Conservation (phyloP, 2,888 invertebrate genomes). For the Sepioteuthis lessoniana region DNA sequence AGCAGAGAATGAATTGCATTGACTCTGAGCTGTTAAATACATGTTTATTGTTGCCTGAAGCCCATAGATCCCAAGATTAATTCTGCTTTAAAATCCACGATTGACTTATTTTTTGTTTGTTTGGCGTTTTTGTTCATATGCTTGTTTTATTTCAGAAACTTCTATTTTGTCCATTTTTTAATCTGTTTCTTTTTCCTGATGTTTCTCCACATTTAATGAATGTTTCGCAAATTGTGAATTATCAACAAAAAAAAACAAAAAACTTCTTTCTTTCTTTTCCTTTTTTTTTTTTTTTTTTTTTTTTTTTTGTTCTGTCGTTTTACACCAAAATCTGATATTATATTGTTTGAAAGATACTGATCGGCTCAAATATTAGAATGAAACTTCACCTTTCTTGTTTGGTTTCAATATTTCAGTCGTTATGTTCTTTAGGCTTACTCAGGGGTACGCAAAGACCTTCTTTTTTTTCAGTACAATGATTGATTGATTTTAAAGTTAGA, state of each 20-base stretch:
- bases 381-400: rapidly evolving
- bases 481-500: no score
- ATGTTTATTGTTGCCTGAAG: background rate
- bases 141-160: background rate
- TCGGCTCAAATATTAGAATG: background rate
- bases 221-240: background rate
- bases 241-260: background rate
- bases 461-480: no score
- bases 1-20: background rate
- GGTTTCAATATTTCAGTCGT: background rate
- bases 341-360: background rate
- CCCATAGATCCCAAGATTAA: background rate
- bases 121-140: background rate
- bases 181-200: background rate
- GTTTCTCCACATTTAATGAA: background rate
- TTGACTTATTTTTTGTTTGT: background rate
- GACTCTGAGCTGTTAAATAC: background rate
- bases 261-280: no score
- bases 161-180: background rate
- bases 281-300: no score
- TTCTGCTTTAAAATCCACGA: background rate
- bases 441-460: no score
- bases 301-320: background rate
- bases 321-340: background rate
- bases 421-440: background rate